Base-by-base conservation (phyloP, 2,797 vertebrate species). In the Microchirus variegatus region DNA sequence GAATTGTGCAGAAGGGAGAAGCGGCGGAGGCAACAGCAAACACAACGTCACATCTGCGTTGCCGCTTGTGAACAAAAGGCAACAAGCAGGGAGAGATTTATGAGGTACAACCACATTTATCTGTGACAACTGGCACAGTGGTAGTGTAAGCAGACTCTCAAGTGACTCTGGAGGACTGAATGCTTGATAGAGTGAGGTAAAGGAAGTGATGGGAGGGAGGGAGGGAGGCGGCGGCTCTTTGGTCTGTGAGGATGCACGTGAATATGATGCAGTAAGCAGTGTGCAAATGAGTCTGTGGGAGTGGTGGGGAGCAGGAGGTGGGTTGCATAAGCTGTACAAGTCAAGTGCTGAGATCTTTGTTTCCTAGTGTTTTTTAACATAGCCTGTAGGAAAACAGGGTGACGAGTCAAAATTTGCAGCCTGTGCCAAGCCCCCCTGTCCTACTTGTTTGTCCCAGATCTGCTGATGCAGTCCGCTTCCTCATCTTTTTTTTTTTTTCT, bases 371-470 rank as follows among this genome's bases (percentile, higher is more conserved):
- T 80, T 78, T 69, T 86, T 70, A 74, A 61, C 22, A 73, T 69
- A 66, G 78, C 75, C 73, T 70, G 75, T 77, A 81, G 77, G 70
- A 75, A 85, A 86, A 82, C 55, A 66, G 75, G 77, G 81, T 85
- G 88, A 85, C 87, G 81, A 83, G 85, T 89, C 85, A 88, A 75
- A 86, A 87, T 84, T 65, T 85, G 67, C 74, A 81, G 82, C 65
- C 71, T 53, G 56, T 68, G 69, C 75, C 73, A 82, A 77, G 69
- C 79, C 63, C 73, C 63, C 65, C 63, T 77, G 84, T 86, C 87
- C 88, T 85, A 89, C 77, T 89, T 88, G 80, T 87, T 90, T 90
- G 88, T 89, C 89, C 87, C 82, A 89, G 81, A 91, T 91, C 78
- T 90, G 85, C 86, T 89, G 87, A 90, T 85, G 77, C 80, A 57